Conservation (phyloP, 1,140 invertebrate genomes). For the Probaryconus sp. region DNA sequence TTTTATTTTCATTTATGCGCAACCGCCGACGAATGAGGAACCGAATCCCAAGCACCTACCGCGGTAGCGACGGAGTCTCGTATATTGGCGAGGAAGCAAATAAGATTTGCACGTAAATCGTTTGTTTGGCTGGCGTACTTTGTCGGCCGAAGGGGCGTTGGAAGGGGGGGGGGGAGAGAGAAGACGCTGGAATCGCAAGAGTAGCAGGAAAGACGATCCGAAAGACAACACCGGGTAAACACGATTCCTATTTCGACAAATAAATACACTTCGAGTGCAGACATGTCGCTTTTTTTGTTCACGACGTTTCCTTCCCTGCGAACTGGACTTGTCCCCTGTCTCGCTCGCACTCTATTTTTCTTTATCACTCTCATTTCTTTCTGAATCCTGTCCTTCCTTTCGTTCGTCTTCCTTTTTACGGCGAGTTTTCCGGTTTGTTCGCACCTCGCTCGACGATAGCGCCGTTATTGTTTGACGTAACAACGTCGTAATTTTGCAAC, state of each 20-base stretch:
- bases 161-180: constrained; percentile 18
- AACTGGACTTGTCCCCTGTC: no score
- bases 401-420: neutral
- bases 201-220: constrained; percentile 38
- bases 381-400: no score
- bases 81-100: constrained; percentile 57
- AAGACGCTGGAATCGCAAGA: constrained; percentile 13
- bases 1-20: constrained; percentile 46
- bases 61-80: constrained; percentile 15
- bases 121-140: constrained; percentile 54
- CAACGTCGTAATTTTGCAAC: constrained; percentile 30
- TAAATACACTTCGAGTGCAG: constrained; percentile 58
- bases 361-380: constrained; percentile 8
- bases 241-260: constrained; percentile 59
- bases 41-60: constrained; percentile 51
- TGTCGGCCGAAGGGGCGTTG: neutral
- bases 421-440: constrained; percentile 32
- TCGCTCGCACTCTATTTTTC: constrained; percentile 24
- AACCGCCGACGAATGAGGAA: constrained; percentile 37
- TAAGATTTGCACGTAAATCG: constrained; percentile 69
- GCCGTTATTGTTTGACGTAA: constrained; percentile 36
- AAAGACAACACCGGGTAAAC: constrained; percentile 57
- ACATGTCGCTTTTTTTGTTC: constrained; percentile 47
- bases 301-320: constrained; percentile 12
- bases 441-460: constrained; percentile 10